These are phyloP conservation scores for Meandrina meandrites DNA, from an alignment of 92 coral and sea anemone species.

Conservation along the genomic window DNA sequence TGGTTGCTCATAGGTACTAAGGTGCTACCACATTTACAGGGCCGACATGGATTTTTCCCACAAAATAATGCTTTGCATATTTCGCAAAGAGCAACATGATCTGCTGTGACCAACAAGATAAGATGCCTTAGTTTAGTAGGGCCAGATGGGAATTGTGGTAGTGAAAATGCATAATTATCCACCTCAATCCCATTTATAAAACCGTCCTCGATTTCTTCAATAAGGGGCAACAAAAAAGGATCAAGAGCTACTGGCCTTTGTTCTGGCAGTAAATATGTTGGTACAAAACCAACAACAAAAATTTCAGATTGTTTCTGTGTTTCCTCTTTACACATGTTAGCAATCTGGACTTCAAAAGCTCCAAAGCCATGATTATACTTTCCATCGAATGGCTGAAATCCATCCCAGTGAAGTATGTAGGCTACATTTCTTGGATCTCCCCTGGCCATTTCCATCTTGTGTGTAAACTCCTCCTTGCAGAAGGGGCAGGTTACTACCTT, in stretches of 20 bases:
- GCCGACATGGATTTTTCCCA: slow-evolving; percentile 48
- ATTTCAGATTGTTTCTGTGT: slow-evolving; percentile 22
- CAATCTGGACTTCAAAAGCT: slow-evolving; percentile 38
- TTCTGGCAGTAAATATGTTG: slow-evolving; percentile 31
- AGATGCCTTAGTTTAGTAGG: slow-evolving; percentile 26
- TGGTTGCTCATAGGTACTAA: slow-evolving; percentile 1
- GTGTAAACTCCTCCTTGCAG: too few species aligned
- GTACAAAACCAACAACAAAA: slow-evolving; percentile 46
- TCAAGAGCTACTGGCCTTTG: slow-evolving; percentile 29
- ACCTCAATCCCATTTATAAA: slow-evolving; percentile 26
- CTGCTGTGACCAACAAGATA: slow-evolving; percentile 38
- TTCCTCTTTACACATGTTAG: slow-evolving; percentile 37
- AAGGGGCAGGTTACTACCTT: too few species aligned
- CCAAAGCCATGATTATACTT: slow-evolving; percentile 48
- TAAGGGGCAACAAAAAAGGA: slow-evolving; percentile 28
- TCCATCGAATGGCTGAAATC: slow-evolving; percentile 46
- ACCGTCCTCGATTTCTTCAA: slow-evolving; percentile 28
- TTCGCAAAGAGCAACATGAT: slow-evolving; percentile 51
- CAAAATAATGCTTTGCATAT: slow-evolving; percentile 41
- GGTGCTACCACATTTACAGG: slow-evolving; percentile 35
- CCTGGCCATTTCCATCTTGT: too few species aligned
- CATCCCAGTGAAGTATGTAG: slow-evolving; percentile 41
- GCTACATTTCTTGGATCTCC: too few species aligned
- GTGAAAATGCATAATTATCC: slow-evolving; percentile 6
- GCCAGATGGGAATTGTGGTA: slow-evolving; percentile 33